A percentile compares a stretch with the other conserved stretches of the same genome.
Conservation (phyloP, 2,888 invertebrate genomes). For the Parnassius smintheus region DNA sequence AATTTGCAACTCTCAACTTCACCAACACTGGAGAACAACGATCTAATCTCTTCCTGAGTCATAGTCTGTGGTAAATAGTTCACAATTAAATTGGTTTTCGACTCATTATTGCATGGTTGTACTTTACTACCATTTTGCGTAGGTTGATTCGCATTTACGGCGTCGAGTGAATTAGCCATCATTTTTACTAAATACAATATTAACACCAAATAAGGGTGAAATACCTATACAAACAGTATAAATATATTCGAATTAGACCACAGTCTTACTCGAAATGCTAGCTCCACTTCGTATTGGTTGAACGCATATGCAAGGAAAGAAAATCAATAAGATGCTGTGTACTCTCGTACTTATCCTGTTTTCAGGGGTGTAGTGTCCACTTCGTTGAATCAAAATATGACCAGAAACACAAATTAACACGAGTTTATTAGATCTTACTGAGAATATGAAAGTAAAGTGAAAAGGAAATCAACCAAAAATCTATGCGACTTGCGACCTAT, state of each 20-base stretch:
- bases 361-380: slow-evolving; percentile 60
- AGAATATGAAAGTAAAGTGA: slow-evolving; percentile 78
- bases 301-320: slow-evolving; percentile 80
- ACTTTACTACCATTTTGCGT: slow-evolving; percentile 89
- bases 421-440: slow-evolving; percentile 76
- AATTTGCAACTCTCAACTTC: slow-evolving; percentile 99
- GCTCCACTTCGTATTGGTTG: slow-evolving; percentile 78
- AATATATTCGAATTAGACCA: slow-evolving; percentile 57
- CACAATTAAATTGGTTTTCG: slow-evolving; percentile 99
- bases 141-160: slow-evolving; percentile 77
- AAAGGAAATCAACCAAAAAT: slow-evolving; percentile 82
- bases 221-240: slow-evolving; percentile 47
- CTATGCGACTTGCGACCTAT: slow-evolving; percentile 80
- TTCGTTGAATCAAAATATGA: slow-evolving; percentile 72
- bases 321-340: slow-evolving; percentile 82
- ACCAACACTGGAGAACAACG: slow-evolving; percentile 96
- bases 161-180: slow-evolving; percentile 79
- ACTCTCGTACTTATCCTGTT: slow-evolving; percentile 74
- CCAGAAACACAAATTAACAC: slow-evolving; percentile 71
- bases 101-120: slow-evolving; percentile 90
- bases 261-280: slow-evolving; percentile 59
- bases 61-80: slow-evolving; percentile 99
- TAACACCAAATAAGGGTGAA: slow-evolving; percentile 60
- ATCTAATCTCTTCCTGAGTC: slow-evolving; percentile 97
- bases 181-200: slow-evolving; percentile 63